Percentiles rank a stretch among this genome's conserved stretches.
These are phyloP conservation scores for Limonius californicus DNA, from an alignment of 1,140 invertebrate species.

Conservation along the genomic window DNA sequence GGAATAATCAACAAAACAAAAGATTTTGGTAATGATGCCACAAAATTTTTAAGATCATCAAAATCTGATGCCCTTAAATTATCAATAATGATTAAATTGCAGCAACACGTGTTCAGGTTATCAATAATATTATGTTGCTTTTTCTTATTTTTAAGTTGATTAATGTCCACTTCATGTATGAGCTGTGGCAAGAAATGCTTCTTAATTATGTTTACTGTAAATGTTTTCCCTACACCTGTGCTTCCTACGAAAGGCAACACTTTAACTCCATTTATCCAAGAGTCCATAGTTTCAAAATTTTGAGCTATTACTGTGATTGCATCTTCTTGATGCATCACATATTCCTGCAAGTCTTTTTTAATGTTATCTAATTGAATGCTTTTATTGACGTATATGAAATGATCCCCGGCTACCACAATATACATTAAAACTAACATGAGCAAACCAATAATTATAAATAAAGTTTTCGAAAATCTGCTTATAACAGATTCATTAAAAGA, in stretches of 20 bases:
- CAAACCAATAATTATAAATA: no score
- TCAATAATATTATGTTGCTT: background rate
- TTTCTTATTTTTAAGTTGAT: background rate
- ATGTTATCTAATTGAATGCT: background rate
- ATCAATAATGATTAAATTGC: constrained; percentile 7
- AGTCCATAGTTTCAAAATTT: background rate
- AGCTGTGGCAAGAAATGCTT: background rate
- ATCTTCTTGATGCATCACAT: background rate
- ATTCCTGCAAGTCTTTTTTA: background rate
- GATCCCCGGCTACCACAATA: no score
- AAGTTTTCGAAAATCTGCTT: no score
- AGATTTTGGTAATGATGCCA: background rate
- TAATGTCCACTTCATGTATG: background rate
- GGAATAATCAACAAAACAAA: background rate
- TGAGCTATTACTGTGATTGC: background rate
- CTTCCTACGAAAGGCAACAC: constrained; percentile 4
- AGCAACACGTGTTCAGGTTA: background rate
- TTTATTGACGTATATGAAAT: no score
- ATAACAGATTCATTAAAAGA: no score
- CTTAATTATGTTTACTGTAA: background rate
- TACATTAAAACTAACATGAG: no score
- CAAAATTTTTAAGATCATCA: background rate
- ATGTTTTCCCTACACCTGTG: constrained; percentile 5
- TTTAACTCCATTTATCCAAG: background rate
- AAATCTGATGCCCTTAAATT: constrained; percentile 1